phyloP scores from a whole-genome alignment of 2,888 invertebrate species.

The Epinotia demarniana region DNA sequence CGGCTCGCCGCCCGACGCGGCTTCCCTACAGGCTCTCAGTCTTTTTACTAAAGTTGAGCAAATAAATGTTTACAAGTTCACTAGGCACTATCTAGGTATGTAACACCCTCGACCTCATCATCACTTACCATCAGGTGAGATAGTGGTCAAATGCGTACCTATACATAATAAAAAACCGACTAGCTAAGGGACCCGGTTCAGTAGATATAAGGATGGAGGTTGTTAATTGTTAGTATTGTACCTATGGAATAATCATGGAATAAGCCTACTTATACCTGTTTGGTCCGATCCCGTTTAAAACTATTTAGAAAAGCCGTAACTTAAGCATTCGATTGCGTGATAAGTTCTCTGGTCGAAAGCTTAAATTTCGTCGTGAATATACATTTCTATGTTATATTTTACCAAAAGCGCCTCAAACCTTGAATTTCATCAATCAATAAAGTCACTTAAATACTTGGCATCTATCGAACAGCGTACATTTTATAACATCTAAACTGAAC shows the following conservation, averaged over 20 bases:
- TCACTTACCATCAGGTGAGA: no score
- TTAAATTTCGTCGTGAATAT: not conserved
- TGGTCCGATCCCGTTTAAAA: not conserved
- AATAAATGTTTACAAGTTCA: not conserved
- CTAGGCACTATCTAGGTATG: no score
- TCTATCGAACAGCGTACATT: conserved; percentile 31
- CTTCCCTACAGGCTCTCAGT: conserved; percentile 61
- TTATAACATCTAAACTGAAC: conserved; percentile 36
- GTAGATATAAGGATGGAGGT: no score
- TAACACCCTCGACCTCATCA: no score
- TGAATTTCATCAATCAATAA: conserved; percentile 32
- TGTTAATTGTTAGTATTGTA: no score
- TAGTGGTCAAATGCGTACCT: not conserved
- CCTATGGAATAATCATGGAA: no score
- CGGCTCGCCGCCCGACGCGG: conserved; percentile 34
- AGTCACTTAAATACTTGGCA: conserved; percentile 38
- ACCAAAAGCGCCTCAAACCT: not conserved
- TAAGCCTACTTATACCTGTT: no score
- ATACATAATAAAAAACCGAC: no score
- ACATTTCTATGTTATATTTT: not conserved
- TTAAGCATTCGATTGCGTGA: not conserved
- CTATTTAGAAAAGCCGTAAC: not conserved
- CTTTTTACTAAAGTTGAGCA: not conserved
- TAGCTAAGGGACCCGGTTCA: no score
- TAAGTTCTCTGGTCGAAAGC: not conserved